phyloP scores from a whole-genome alignment of 2,888 invertebrate genomes.

The Panzeria rudis region DNA sequence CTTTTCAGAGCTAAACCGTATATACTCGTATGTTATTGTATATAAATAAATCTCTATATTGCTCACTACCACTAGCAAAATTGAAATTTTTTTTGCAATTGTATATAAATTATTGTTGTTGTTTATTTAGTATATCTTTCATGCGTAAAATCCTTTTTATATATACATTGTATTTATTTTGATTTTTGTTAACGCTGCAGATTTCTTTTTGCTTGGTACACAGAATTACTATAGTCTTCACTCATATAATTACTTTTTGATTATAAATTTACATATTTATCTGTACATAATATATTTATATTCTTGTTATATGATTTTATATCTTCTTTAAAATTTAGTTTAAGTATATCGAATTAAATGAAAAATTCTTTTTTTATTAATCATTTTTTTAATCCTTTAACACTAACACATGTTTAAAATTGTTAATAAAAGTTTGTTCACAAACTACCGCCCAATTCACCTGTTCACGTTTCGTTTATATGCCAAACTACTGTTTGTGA shows the following conservation, averaged over 20 bases:
- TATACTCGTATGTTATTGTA: not conserved
- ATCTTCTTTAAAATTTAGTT: not conserved
- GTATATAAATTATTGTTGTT: not conserved
- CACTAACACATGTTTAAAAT: conserved; percentile 41
- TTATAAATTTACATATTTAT: not conserved
- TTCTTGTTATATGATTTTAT: not conserved
- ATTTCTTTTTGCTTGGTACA: not conserved
- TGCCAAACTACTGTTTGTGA: conserved; percentile 60
- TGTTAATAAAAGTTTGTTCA: not conserved
- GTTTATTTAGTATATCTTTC: not conserved
- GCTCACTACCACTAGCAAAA: not conserved
- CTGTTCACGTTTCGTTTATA: conserved; percentile 67
- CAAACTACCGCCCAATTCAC: conserved; percentile 59
- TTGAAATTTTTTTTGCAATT: not conserved
- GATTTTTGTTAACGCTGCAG: not conserved
- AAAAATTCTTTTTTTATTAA: not conserved
- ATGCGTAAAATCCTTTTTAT: conserved; percentile 14
- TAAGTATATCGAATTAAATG: not conserved
- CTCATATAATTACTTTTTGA: not conserved
- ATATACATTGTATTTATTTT: conserved; percentile 8
- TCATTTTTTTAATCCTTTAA: conserved; percentile 4
- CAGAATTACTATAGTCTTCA: not conserved
- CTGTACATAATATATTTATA: not conserved
- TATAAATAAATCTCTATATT: not conserved
- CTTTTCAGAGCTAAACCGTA: not conserved